These are phyloP conservation scores for Venustoraphidia nigricollis DNA, from an alignment of 2,888 invertebrate genomes.

Conservation along the genomic window DNA sequence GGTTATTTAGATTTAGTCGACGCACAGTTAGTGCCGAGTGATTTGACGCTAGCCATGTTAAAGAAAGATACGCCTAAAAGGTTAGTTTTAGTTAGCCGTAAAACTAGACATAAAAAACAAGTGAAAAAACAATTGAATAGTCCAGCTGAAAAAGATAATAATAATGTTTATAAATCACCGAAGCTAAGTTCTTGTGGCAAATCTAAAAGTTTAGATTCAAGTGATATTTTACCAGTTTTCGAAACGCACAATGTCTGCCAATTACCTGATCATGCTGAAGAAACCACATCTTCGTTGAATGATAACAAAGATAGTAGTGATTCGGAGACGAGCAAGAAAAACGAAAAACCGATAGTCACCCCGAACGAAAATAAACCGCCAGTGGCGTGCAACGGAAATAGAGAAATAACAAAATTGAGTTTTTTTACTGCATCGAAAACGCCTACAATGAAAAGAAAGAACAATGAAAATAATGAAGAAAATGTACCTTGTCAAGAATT, in stretches of 20 bases:
- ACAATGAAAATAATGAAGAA: too few species aligned
- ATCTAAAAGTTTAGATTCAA: constrained; percentile 73
- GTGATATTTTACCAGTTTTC: constrained; percentile 51
- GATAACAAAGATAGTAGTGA: constrained; percentile 15
- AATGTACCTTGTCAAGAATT: too few species aligned
- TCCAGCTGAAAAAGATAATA: constrained; percentile 14
- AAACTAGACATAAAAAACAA: constrained; percentile 31
- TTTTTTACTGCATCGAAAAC: constrained; percentile 25
- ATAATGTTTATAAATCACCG: constrained; percentile 26
- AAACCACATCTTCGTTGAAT: constrained; percentile 21
- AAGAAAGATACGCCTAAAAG: constrained; percentile 64
- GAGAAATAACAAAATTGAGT: constrained; percentile 22
- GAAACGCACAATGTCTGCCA: constrained; percentile 14
- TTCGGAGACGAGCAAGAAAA: constrained; percentile 7
- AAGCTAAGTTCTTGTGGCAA: constrained; percentile 56
- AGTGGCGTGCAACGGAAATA: constrained; percentile 13
- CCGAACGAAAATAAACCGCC: constrained; percentile 2
- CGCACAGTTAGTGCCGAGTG: constrained; percentile 55
- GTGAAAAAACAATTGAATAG: constrained; percentile 19
- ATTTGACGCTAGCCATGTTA: constrained; percentile 53
- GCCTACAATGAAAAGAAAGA: constrained; percentile 25
- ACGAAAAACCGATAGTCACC: not conserved
- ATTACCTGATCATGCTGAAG: constrained; percentile 18
- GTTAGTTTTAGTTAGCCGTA: constrained; percentile 56
- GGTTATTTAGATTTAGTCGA: constrained; percentile 77